These are phyloP conservation scores for Sebastes goodei DNA, from an alignment of 2,797 vertebrate genomes.

Conservation along the genomic window DNA sequence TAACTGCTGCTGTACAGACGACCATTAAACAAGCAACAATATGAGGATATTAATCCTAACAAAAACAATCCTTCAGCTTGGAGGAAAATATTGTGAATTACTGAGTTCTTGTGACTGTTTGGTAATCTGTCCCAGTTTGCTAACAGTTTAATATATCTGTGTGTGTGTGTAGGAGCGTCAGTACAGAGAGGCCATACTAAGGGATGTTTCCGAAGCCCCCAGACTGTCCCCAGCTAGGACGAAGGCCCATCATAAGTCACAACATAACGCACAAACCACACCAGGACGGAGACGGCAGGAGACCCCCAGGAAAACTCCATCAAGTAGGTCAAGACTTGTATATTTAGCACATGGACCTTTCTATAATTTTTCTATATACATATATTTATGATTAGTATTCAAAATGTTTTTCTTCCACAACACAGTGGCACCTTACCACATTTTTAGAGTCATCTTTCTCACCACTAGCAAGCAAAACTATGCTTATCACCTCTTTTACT, in stretches of 20 bases:
- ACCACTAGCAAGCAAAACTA: neutral
- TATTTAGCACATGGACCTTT: neutral
- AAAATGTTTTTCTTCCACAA: neutral
- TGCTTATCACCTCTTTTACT: neutral
- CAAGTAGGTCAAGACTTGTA: constrained; percentile 72
- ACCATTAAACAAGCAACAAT: neutral
- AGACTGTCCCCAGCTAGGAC: constrained; percentile 78
- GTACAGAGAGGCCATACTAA: constrained; percentile 85
- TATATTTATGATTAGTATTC: neutral
- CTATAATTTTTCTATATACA: neutral
- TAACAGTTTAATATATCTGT: neutral
- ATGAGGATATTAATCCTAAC: neutral
- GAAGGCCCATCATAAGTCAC: constrained; percentile 56
- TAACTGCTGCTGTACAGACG: neutral
- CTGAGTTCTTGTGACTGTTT: neutral
- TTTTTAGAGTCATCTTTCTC: neutral
- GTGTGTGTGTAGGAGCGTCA: constrained; percentile 82
- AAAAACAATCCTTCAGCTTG: neutral
- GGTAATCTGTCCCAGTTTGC: neutral
- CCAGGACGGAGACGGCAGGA: constrained; percentile 66
- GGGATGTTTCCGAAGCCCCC: constrained; percentile 74
- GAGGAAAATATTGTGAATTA: neutral
- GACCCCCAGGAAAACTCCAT: constrained; percentile 80
- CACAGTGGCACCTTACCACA: neutral
- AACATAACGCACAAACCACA: constrained; percentile 60